These are phyloP conservation scores for Alethe castanea DNA, from an alignment of 2,113 vertebrate species.

Conservation along the genomic window DNA sequence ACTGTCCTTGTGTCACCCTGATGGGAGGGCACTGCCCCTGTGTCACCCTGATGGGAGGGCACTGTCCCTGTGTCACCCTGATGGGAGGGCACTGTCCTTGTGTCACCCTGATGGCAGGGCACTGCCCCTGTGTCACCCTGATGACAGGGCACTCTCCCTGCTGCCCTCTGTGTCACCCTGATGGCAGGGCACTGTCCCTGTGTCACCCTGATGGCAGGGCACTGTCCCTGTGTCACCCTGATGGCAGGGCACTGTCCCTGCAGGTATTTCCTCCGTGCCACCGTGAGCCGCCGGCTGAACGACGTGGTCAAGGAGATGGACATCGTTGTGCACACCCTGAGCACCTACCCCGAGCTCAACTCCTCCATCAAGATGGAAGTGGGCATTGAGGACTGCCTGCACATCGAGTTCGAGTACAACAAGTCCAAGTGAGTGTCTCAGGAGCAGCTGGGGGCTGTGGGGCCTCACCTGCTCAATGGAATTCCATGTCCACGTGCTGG, in stretches of 20 bases:
- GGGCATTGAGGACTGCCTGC: conserved; percentile 96
- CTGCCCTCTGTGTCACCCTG: not conserved
- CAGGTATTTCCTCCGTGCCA: conserved; percentile 96
- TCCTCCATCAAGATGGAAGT: conserved; percentile 99
- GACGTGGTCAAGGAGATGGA: conserved; percentile 97
- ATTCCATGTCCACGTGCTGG: not conserved
- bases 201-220: too few species aligned
- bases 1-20: too few species aligned
- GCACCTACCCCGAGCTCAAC: conserved; percentile 94
- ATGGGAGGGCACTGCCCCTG: too few species aligned
- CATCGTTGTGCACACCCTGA: conserved; percentile 94
- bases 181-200: not conserved
- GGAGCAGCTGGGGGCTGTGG: not conserved
- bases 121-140: not conserved
- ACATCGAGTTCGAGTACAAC: conserved; percentile 99
- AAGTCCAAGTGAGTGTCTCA: conserved; percentile 93
- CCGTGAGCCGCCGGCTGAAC: conserved; percentile 91
- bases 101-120: too few species aligned
- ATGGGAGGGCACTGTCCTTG: too few species aligned
- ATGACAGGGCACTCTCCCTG: not conserved
- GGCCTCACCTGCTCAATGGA: not conserved
- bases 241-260: not conserved
- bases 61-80: too few species aligned
- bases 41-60: too few species aligned
- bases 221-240: too few species aligned